Evolutionary conservation across 2,797 vertebrate species (phyloP), one percentile per base, ranked within the genome.

Genomic region (Pipistrellus nathusii): DNA sequence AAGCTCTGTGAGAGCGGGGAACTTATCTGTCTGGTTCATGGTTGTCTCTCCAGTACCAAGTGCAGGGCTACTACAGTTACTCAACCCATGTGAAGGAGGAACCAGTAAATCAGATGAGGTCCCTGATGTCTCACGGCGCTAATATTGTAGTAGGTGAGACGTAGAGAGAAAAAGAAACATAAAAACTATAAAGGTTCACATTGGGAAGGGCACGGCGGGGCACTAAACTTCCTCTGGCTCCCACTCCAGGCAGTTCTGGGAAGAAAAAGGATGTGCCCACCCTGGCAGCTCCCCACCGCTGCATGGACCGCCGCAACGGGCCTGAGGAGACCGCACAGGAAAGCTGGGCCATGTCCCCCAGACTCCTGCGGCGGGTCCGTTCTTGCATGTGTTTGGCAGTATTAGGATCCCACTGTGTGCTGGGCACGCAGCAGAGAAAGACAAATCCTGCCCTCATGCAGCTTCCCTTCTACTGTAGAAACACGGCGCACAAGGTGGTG

Each of bases 401-500:
- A 27, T 5, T 8, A 17, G 46, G 27, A 38, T 5, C 66, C 84
- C 25, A 12, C 5, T 5, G 5, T 0, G 66, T 7, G 64, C 17
- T 11, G 51, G 51, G 78, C 27, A 1, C 0, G 3, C 0, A 6
- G 25, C 48, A 13, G 84, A 38, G 10, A 3, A 9, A 0, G 59
- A 21, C 32, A 12, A 32, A 18, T 7, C 78, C 89, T 88, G 96
- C 23, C 96, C 88, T 75, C 96, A 88, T 18, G 64, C 78, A 32
- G 95, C 4, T 90, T 94, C 94, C 93, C 86, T 32, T 92, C 93
- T 13, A 23, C 53, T 0, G 46, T 9, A 1, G 6, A 20, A 17
- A 69, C 25, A 21, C 32, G 9, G 66, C 2, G 27, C 10, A 15
- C 62, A 59, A 38, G 73, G 41, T 0, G 3, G 13, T 0, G 59